Percentiles rank a stretch among this genome's conserved stretches.
Conservation (phyloP, 2,888 invertebrate species). For the Acanthopleura granulata region DNA sequence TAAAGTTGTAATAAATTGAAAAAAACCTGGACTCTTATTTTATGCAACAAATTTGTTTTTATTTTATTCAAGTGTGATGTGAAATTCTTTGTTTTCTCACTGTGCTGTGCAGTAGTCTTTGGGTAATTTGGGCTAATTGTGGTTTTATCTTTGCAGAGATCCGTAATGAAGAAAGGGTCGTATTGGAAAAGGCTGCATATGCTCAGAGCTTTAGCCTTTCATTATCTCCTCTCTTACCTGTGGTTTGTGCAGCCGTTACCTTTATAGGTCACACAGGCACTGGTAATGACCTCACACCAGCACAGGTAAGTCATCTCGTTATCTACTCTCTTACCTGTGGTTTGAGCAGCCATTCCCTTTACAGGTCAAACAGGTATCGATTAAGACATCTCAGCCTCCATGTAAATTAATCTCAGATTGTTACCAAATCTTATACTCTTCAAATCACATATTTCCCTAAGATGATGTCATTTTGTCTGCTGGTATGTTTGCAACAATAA, state of each 20-base stretch:
- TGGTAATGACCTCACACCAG: slow-evolving; percentile 75
- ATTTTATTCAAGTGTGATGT: too few species aligned
- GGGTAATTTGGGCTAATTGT: neutral
- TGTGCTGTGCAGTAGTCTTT: too few species aligned
- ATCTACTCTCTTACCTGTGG: slow-evolving; percentile 75
- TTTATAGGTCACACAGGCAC: slow-evolving; percentile 74
- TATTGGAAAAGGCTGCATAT: slow-evolving; percentile 74
- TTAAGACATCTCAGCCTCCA: slow-evolving; percentile 75
- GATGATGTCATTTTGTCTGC: too few species aligned
- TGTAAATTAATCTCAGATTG: slow-evolving; percentile 71
- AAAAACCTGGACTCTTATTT: too few species aligned
- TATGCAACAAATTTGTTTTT: too few species aligned
- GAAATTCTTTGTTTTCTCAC: too few species aligned
- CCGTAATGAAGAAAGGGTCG: slow-evolving; percentile 72
- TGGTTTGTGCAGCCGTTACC: slow-evolving; percentile 75
- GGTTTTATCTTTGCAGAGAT: slow-evolving; percentile 68
- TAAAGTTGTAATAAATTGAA: too few species aligned
- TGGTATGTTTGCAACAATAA: too few species aligned
- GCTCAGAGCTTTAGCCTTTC: slow-evolving; percentile 76
- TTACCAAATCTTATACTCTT: too few species aligned
- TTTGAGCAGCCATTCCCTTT: slow-evolving; percentile 76
- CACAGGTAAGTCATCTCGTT: slow-evolving; percentile 74
- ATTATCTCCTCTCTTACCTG: slow-evolving; percentile 75
- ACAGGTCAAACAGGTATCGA: slow-evolving; percentile 74
- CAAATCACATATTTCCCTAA: too few species aligned